These are phyloP conservation scores for Hozukius guyotensis DNA, from an alignment of 2,797 vertebrate genomes.

Conservation along the genomic window DNA sequence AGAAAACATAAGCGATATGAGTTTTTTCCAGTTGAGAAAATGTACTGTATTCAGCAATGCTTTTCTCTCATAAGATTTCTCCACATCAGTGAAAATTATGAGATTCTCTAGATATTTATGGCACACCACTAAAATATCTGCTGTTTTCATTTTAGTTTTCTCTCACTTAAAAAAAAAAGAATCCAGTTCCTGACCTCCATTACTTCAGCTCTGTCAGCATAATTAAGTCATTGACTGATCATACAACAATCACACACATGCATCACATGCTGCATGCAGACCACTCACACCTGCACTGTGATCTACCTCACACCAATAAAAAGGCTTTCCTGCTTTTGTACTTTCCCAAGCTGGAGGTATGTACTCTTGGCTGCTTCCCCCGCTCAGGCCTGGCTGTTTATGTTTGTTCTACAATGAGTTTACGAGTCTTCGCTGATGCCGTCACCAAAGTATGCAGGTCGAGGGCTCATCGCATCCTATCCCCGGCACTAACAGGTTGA, in stretches of 20 bases:
- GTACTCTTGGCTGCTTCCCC: constrained; percentile 53
- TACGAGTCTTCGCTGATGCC: constrained; percentile 64
- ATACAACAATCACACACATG: neutral
- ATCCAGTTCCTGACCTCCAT: neutral
- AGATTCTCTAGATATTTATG: neutral
- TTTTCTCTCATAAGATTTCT: neutral
- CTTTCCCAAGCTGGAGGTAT: constrained; percentile 55
- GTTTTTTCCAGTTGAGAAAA: neutral
- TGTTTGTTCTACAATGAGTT: constrained; percentile 65
- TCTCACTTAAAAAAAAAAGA: neutral
- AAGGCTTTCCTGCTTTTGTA: constrained; percentile 44
- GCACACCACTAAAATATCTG: neutral
- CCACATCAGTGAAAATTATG: neutral
- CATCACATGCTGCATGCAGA: constrained; percentile 19
- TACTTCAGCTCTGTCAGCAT: constrained; percentile 23
- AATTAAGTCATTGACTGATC: constrained; percentile 14
- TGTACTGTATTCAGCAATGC: neutral
- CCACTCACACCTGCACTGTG: constrained; percentile 63
- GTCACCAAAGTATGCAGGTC: constrained; percentile 46
- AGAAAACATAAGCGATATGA: neutral
- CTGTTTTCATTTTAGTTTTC: neutral
- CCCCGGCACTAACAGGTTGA: constrained; percentile 6
- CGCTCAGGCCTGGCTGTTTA: constrained; percentile 30
- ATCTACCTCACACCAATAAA: constrained; percentile 69
- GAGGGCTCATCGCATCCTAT: constrained; percentile 10